Percentiles rank a stretch among this genome's conserved stretches.
Evolutionary conservation across 2,888 invertebrate species (phyloP).

Genomic region (Cerastis rubricosa): DNA sequence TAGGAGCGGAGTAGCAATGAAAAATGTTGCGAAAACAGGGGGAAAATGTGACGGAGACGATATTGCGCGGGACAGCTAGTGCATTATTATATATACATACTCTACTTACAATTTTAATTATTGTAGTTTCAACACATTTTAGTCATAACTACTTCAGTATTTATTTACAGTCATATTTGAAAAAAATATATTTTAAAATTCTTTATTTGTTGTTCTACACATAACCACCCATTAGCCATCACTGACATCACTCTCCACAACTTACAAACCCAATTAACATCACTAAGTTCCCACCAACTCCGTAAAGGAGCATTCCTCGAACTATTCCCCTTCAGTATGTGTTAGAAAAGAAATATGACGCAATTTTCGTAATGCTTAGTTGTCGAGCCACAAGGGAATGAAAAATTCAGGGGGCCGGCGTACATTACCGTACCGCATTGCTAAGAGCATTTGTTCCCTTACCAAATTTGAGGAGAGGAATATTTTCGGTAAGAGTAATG

Average conservation of each 20-base stretch:
- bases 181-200: no score
- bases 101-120: no score
- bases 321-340: slow-evolving; percentile 85
- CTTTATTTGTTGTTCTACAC: neutral
- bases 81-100: no score
- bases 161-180: no score
- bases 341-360: slow-evolving; percentile 89
- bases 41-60: no score
- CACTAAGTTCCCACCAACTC: slow-evolving; percentile 73
- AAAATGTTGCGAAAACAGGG: no score
- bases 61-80: no score
- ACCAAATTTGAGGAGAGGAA: slow-evolving; percentile 81
- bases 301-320: slow-evolving; percentile 81
- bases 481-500: slow-evolving; percentile 82
- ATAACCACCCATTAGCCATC: neutral
- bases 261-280: slow-evolving; percentile 69
- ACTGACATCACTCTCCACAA: neutral
- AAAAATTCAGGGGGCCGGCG: slow-evolving; percentile 90
- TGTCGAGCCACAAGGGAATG: slow-evolving; percentile 90
- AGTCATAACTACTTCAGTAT: no score
- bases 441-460: slow-evolving; percentile 86
- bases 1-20: no score
- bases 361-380: slow-evolving; percentile 90
- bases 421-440: slow-evolving; percentile 87
- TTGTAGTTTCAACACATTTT: no score